Evolutionary conservation across 2,888 invertebrate genomes (phyloP).

Genomic region (Epiblema foenella): DNA sequence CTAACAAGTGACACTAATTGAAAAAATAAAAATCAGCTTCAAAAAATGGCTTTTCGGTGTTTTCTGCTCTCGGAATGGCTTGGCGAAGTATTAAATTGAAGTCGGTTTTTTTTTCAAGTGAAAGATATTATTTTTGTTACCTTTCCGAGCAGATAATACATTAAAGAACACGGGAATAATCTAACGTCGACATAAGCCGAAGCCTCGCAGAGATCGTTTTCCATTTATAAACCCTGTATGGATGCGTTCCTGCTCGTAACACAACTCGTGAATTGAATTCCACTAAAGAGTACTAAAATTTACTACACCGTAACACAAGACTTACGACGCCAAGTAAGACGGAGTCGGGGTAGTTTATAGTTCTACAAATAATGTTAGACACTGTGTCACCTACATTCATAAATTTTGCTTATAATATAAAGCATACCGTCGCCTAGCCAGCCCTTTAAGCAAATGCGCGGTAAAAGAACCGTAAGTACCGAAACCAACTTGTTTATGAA

Average conservation of each 20-base stretch:
- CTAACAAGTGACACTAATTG: too few species aligned
- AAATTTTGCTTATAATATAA: constrained; percentile 9
- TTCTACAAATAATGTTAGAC: constrained; percentile 30
- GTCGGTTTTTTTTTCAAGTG: too few species aligned
- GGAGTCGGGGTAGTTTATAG: constrained; percentile 51
- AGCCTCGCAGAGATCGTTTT: constrained; percentile 21
- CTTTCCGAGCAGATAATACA: constrained; percentile 8
- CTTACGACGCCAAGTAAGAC: constrained; percentile 61
- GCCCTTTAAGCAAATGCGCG: constrained; percentile 4
- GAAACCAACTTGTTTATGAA: constrained; percentile 21
- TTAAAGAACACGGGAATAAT: constrained; percentile 31
- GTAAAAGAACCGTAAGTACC: constrained; percentile 10
- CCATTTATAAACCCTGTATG: constrained; percentile 16
- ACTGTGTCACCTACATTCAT: constrained; percentile 17
- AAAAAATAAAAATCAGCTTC: too few species aligned
- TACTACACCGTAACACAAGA: constrained; percentile 61
- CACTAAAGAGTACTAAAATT: constrained; percentile 63
- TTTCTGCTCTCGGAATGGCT: too few species aligned
- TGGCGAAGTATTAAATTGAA: too few species aligned
- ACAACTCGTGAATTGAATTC: constrained; percentile 48
- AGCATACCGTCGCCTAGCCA: background rate
- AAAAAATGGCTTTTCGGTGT: too few species aligned
- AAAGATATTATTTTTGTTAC: too few species aligned
- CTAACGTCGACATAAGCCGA: constrained; percentile 24
- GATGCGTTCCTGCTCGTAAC: constrained; percentile 57